Percentiles rank a stretch among this genome's conserved stretches.
Conservation (phyloP, 2,888 invertebrate genomes). For the Perizoma affinitatum region DNA sequence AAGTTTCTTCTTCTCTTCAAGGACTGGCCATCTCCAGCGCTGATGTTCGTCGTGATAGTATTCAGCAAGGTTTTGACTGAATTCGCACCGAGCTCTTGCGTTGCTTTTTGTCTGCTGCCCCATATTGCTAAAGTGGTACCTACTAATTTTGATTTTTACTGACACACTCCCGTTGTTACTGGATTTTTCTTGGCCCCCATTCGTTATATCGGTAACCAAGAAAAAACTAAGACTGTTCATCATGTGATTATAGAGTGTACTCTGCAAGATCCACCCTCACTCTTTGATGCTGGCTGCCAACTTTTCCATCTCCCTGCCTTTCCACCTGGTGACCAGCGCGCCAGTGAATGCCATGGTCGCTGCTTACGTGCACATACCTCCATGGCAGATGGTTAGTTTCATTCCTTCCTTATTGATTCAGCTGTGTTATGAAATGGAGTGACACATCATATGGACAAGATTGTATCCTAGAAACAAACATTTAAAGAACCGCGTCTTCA, state of each 20-base stretch:
- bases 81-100: constrained; percentile 55
- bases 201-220: too few species aligned
- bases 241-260: constrained; percentile 48
- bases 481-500: too few species aligned
- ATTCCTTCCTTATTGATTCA: neutral
- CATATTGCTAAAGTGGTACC: constrained; percentile 59
- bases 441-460: too few species aligned
- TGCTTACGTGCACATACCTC: constrained; percentile 63
- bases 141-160: too few species aligned
- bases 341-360: constrained; percentile 65
- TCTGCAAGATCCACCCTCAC: constrained; percentile 58
- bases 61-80: constrained; percentile 64
- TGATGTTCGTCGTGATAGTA: constrained; percentile 54
- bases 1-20: constrained; percentile 50
- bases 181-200: too few species aligned
- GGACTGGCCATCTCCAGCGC: constrained; percentile 50
- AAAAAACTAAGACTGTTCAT: too few species aligned
- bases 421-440: too few species aligned
- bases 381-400: constrained; percentile 59
- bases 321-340: constrained; percentile 60
- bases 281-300: constrained; percentile 66
- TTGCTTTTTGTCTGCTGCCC: constrained; percentile 54
- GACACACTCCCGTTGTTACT: too few species aligned
- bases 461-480: too few species aligned
- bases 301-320: constrained; percentile 58